These are phyloP conservation scores for Silurus glanis DNA, from an alignment of 2,113 vertebrate genomes.

Conservation along the genomic window DNA sequence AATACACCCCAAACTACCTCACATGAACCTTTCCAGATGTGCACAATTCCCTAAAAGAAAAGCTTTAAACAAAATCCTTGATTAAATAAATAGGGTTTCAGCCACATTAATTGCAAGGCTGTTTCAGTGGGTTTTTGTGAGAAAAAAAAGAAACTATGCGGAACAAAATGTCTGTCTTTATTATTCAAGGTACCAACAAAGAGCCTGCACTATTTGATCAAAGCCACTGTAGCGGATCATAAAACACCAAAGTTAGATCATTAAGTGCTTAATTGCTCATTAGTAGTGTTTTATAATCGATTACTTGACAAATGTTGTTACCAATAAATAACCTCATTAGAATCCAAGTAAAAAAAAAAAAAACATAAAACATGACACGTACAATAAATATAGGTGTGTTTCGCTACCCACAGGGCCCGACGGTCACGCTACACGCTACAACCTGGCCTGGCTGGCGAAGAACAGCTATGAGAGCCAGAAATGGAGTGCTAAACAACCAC, in stretches of 20 bases:
- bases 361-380: too few relatives aligned
- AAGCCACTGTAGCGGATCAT: background rate
- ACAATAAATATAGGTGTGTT: background rate
- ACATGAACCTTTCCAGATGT: background rate
- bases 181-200: background rate
- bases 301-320: background rate
- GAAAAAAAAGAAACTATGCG: background rate
- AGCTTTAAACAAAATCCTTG: background rate
- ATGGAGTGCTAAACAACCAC: conserved; percentile 73
- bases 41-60: background rate
- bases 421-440: conserved; percentile 82
- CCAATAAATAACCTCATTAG: background rate
- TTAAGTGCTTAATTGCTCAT: background rate
- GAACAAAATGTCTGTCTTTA: background rate
- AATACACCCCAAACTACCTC: background rate
- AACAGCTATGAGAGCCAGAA: conserved; percentile 88
- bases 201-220: background rate
- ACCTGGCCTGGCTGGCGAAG: conserved; percentile 81
- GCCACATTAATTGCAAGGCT: background rate
- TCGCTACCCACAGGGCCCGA: conserved; percentile 77
- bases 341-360: background rate
- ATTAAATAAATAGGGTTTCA: background rate
- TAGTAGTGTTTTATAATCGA: background rate
- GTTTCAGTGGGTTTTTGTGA: background rate
- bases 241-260: background rate